Evolutionary conservation across 1,140 invertebrate species (phyloP), one percentile per base, ranked within the genome.

Genomic region (Myzus persicae): DNA sequence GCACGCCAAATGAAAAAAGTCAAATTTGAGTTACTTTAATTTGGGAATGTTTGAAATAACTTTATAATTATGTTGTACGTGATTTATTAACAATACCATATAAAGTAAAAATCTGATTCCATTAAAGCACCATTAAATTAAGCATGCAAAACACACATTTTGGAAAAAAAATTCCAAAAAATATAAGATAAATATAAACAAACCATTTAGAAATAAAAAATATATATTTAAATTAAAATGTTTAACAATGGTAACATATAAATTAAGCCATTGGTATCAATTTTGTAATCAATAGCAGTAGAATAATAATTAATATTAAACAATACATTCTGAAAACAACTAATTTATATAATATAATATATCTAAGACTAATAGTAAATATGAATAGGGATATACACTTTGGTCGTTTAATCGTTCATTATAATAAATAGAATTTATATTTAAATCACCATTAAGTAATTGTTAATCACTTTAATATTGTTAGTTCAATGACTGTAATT

Each of bases 291-390:
- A 85, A 85, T 44, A 85, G 26, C 38, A 44, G 42, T 85, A 85
- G 14, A 85, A 85, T 85, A 42, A 85, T 85, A 84, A 85, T 44
- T 85, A 42, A 85, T 85, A 84, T 84, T 84, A 84, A 3, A 44
- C 26, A 31, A 44, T 42, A 18, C 11, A 44, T 85, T 85, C 11
- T 85, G 42, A 85, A 85, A 85, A 42, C 81, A 14, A 85, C 26
- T 85, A 31, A 44, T 85, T 44, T 40, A 84, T 42, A 42, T 44
- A 42, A 85, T 44, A 42, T 42, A 44, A 85, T 31, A 42, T 85
- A 85, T 85, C 40, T 85, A 85, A 85, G 31, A 44, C 26, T 85
- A 85, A 85, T 85, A 42, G 84, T 42, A 44, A 44, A 31, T 44
- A 85, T 85, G 31, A 84, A 84, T 84, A 85, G 38, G 14, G 44